These are phyloP conservation scores for Onychorhynchus coronatus DNA, from an alignment of 2,113 vertebrate species.

Conservation along the genomic window DNA sequence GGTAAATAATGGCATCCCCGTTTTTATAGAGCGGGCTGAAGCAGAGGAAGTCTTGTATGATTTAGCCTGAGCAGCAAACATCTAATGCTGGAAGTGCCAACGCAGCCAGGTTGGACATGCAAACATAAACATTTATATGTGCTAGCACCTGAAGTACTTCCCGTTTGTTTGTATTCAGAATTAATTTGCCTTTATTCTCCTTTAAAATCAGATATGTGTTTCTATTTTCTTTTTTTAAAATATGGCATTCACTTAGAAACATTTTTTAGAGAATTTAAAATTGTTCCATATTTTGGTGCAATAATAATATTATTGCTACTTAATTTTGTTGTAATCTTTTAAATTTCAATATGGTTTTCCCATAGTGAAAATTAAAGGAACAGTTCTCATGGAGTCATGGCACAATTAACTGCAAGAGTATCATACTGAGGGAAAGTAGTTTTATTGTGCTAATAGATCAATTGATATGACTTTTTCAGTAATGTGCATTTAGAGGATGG, in stretches of 20 bases:
- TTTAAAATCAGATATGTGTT: neutral
- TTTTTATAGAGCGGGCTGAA: neutral
- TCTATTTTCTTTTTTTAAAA: neutral
- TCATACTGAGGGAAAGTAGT: neutral
- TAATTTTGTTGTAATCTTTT: neutral
- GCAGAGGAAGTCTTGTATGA: neutral
- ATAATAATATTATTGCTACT: neutral
- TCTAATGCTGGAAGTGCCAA: neutral
- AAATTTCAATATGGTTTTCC: neutral
- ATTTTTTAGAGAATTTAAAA: neutral
- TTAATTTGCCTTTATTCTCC: neutral
- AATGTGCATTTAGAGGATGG: neutral
- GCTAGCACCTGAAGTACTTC: neutral
- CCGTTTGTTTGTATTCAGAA: neutral
- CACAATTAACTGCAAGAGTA: neutral
- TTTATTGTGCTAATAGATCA: neutral
- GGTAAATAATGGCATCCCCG: neutral
- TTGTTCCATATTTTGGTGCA: neutral
- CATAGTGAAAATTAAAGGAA: neutral
- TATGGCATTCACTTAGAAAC: neutral
- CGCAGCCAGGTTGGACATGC: neutral
- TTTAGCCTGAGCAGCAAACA: neutral
- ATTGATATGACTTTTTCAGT: neutral
- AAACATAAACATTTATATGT: neutral
- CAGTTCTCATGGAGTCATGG: neutral